Evolutionary conservation across 2,888 invertebrate genomes (phyloP), one percentile per base, ranked within the genome.

Genomic region (Sminthurides aquaticus): DNA sequence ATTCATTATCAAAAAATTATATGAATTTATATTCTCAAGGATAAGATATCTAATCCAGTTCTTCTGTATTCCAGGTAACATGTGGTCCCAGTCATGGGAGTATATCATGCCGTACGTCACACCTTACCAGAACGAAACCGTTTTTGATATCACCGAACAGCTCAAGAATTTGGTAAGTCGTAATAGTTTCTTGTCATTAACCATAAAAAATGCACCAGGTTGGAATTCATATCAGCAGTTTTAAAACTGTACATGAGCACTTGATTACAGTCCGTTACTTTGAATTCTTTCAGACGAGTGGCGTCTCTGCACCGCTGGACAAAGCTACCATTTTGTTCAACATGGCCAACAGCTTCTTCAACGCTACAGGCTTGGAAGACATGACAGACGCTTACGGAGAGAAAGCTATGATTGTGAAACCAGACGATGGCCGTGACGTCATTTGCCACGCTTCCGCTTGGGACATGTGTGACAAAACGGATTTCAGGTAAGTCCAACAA

Each of bases 401-500:
- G 65, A 84, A 86, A 29, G 92, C 91, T 0, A 83, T 92, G 83
- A 80, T 93, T 29, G 86, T 86, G 71, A 84, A 87, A 66, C 91
- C 92, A 0, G 78, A 83, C 0, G 78, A 83, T n/a, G 87, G 87
- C 71, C 67, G 86, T 83, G 77, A 82, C 28, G 82, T 85, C 0
- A 82, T 86, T 64, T 87, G 87, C 71, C 82, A 86, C 73, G 85
- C 86, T 0, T 85, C 86, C 1, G 87, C 91, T 1, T 91, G 91
- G 91, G 91, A 91, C 78, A 90, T 91, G 79, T 89, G 88, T 76
- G 89, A 91, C 76, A 83, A 85, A 75, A 82, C 87, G 22, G 92
- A 93, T 77, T 91, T 86, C 77, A 85, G 91, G 90, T 89, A 77
- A 68, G 60, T 56, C n/a, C n/a, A n/a, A n/a, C n/a, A n/a, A n/a